Conservation (phyloP, 1,140 invertebrate genomes). For the Carposina sasakii region DNA sequence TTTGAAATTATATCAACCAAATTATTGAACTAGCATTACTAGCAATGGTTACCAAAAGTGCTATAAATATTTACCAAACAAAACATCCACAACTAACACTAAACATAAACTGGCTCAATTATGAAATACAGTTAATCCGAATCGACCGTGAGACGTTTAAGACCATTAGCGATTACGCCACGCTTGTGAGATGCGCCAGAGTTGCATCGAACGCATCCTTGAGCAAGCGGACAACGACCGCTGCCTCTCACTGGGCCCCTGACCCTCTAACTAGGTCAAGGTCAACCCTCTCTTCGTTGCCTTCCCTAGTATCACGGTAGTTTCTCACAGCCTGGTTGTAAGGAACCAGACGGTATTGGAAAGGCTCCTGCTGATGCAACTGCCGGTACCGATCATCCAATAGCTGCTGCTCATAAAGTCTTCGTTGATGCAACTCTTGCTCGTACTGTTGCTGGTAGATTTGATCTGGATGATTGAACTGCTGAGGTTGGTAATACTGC, state of each 20-base stretch:
- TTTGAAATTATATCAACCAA: no score
- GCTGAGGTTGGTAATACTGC: no score
- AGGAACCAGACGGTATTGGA: background rate
- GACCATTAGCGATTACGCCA: background rate
- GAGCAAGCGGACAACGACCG: slow-evolving; percentile 26
- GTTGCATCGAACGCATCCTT: slow-evolving; percentile 19
- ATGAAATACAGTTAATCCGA: no score
- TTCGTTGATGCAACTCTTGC: slow-evolving; percentile 18
- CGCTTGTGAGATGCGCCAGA: background rate
- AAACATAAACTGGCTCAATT: no score
- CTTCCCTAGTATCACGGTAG: background rate
- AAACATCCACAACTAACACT: no score
- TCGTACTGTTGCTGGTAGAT: no score
- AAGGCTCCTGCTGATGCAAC: background rate
- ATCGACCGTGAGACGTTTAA: no score
- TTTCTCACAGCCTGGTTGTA: background rate
- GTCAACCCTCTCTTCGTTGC: slow-evolving; percentile 42
- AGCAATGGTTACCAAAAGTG: no score
- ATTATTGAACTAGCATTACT: no score
- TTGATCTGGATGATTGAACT: no score
- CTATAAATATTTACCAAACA: no score
- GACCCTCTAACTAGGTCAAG: slow-evolving; percentile 57
- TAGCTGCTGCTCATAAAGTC: slow-evolving; percentile 3
- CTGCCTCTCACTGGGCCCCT: slow-evolving; percentile 31
- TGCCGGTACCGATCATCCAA: slow-evolving; percentile 6